Conservation (phyloP, 1,140 invertebrate genomes). For the Dendroctonus valens region DNA sequence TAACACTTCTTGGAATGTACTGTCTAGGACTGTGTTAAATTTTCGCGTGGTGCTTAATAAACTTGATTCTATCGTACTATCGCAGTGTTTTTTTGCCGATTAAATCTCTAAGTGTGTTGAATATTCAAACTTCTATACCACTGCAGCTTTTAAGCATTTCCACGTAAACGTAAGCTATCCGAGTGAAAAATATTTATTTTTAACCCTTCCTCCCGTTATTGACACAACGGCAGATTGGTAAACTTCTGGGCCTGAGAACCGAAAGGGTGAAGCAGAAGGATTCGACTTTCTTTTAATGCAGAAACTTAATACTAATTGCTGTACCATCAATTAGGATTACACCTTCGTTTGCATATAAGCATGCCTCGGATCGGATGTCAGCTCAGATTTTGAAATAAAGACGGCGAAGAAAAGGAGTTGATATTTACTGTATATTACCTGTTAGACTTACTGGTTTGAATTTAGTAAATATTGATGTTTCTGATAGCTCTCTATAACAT, state of each 20-base stretch:
- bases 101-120: too few species aligned
- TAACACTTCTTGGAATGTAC: too few species aligned
- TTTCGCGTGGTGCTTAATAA: too few species aligned
- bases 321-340: constrained; percentile 33
- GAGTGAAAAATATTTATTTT: constrained; percentile 27
- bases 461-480: too few species aligned
- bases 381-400: background rate
- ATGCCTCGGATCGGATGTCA: constrained; percentile 9
- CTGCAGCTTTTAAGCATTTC: constrained; percentile 23
- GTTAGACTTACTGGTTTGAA: too few species aligned
- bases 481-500: too few species aligned
- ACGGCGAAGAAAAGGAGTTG: too few species aligned
- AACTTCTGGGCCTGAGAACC: constrained; percentile 25
- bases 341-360: constrained; percentile 33
- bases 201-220: constrained; percentile 27
- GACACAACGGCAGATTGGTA: constrained; percentile 17
- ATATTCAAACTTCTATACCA: background rate
- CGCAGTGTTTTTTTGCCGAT: too few species aligned
- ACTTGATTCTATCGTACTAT: too few species aligned
- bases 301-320: constrained; percentile 32
- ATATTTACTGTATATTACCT: too few species aligned
- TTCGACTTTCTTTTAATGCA: constrained; percentile 26
- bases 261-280: constrained; percentile 30
- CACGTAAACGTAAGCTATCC: constrained; percentile 27
- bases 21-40: too few species aligned